phyloP scores from a whole-genome alignment of 2,888 invertebrate species.

The Harmothoe impar region DNA sequence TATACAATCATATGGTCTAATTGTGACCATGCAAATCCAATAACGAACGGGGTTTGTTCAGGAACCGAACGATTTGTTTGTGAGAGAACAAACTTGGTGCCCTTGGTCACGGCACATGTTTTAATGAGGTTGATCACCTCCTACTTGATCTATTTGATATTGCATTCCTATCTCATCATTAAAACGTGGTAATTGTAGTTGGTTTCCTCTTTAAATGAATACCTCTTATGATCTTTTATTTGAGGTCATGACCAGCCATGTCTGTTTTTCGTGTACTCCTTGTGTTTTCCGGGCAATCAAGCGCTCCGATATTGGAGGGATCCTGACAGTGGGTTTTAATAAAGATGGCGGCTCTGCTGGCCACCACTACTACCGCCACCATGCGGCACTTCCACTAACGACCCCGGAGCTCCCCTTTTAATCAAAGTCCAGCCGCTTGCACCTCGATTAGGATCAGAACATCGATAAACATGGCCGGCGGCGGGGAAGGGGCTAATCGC shows the following conservation, averaged over 20 bases:
- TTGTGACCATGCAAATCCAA: too few relatives aligned
- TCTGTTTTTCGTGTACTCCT: neutral
- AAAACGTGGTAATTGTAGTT: neutral
- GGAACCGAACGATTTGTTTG: too few relatives aligned
- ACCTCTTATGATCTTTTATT: slow-evolving; percentile 19
- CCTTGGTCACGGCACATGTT: neutral
- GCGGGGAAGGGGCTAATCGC: slow-evolving; percentile 27
- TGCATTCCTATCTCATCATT: neutral
- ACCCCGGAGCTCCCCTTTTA: slow-evolving; percentile 17
- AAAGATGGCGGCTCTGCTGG: neutral
- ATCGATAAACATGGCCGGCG: slow-evolving; percentile 25
- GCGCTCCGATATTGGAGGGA: neutral
- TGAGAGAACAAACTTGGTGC: too few relatives aligned
- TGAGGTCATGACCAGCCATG: neutral
- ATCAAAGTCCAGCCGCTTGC: neutral
- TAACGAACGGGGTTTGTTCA: too few relatives aligned
- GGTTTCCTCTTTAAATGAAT: neutral
- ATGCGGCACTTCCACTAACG: neutral
- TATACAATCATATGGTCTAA: too few relatives aligned
- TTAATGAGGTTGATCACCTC: neutral
- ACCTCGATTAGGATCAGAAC: slow-evolving; percentile 38
- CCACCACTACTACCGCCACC: too few relatives aligned
- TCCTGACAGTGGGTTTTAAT: slow-evolving; percentile 21
- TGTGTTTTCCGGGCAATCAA: neutral
- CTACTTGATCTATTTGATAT: neutral